These are phyloP conservation scores for Cygnus atratus DNA, from an alignment of 2,113 vertebrate genomes.

Conservation along the genomic window DNA sequence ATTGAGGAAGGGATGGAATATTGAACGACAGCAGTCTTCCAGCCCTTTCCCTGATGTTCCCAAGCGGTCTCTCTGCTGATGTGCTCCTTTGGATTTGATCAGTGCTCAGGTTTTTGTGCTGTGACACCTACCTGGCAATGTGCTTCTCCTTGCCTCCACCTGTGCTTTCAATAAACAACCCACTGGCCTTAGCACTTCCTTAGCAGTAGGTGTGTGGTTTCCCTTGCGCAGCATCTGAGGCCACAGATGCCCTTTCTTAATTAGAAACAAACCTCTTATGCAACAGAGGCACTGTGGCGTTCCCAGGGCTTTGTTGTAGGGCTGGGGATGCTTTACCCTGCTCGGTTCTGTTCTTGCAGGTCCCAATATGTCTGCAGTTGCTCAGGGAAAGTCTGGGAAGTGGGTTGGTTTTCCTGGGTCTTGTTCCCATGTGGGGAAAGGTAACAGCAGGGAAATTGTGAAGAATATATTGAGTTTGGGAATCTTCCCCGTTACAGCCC, in stretches of 20 bases:
- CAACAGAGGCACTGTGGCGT: not conserved
- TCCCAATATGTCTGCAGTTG: rapidly evolving
- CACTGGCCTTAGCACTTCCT: not conserved
- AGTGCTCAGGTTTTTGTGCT: not conserved
- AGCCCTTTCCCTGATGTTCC: rapidly evolving
- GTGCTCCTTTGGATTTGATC: too few relatives aligned
- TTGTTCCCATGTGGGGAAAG: not conserved
- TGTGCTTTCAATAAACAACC: not conserved
- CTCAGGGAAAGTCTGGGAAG: not conserved
- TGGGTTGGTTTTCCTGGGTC: not conserved
- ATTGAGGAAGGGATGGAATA: not conserved
- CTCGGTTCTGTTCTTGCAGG: not conserved
- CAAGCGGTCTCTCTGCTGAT: rapidly evolving
- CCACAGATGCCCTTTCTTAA: rapidly evolving
- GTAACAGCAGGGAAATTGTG: not conserved
- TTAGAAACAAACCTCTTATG: not conserved
- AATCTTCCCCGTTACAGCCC: not conserved
- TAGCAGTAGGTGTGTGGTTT: rapidly evolving
- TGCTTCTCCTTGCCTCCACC: not conserved
- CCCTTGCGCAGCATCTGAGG: not conserved
- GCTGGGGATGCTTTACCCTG: not conserved
- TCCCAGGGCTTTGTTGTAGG: not conserved
- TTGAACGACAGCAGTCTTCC: rapidly evolving
- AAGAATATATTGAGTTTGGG: not conserved
- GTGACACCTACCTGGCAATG: not conserved